Conservation (phyloP, 1,140 invertebrate species). For the Drosophila parvula region DNA sequence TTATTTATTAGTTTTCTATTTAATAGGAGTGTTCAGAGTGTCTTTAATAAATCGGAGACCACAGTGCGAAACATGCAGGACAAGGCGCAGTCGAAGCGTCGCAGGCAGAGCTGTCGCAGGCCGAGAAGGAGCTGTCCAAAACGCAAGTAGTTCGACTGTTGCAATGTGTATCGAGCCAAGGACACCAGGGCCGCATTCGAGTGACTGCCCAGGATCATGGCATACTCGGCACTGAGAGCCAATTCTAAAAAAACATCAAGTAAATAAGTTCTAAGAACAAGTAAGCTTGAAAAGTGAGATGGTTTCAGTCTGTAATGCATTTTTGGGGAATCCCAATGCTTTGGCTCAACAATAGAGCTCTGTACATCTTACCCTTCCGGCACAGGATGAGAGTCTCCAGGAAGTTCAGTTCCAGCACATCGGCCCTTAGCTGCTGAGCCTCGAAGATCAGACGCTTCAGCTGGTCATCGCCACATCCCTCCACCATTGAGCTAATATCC, state of each 20-base stretch:
- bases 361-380: constrained; percentile 85
- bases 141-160: constrained; percentile 72
- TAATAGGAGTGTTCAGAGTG: constrained; percentile 25
- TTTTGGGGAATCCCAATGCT: too few species aligned
- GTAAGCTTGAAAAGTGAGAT: neutral
- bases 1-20: neutral
- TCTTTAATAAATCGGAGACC: constrained; percentile 74
- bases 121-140: constrained; percentile 78
- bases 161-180: constrained; percentile 74
- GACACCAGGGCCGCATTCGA: constrained; percentile 71
- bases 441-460: constrained; percentile 70
- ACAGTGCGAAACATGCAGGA: constrained; percentile 73
- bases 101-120: constrained; percentile 69
- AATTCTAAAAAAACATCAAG: constrained; percentile 53
- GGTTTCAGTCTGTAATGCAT: too few species aligned
- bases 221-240: constrained; percentile 61
- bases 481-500: constrained; percentile 84
- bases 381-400: constrained; percentile 88
- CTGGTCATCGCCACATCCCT: constrained; percentile 70
- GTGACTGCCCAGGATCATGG: constrained; percentile 61
- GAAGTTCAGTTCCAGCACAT: constrained; percentile 86
- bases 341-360: neutral
- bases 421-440: constrained; percentile 85
- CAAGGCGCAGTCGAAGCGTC: constrained; percentile 68
- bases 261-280: too few species aligned